Base-by-base conservation (phyloP, 2,113 vertebrate genomes). In the Oryzias melastigma region DNA sequence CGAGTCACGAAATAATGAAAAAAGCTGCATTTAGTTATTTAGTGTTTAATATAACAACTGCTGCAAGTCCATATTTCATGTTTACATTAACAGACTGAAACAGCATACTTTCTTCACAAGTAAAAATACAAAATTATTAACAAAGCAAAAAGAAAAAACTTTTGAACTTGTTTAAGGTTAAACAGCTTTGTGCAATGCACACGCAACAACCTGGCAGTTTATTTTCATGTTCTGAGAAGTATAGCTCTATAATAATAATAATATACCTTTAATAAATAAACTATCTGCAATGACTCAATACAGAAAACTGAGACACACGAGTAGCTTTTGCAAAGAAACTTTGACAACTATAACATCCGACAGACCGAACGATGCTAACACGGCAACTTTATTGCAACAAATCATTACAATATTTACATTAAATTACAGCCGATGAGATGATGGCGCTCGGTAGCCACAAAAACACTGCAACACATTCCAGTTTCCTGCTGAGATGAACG, bases 391-490 rank as follows among this genome's bases (percentile, higher is more conserved):
- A 79, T 67, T 68, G 59, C 73, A 35, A 56, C 55, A 46, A 77
- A 55, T 73, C 63, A 59, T 58, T 58, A 24, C 46, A 56, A 46
- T 82, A 83, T 88, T 73, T 80, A 85, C 83, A 90, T 43, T 59
- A 62, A 58, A 71, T 76, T 79, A 80, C 73, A 80, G 18, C 58
- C 48, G 47, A 84, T 79, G 63, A 63, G 47, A 66, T 62, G 68
- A 62, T 82, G 87, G 82, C 83, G 84, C 85, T 84, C 80, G 49
- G 75, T 53, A 68, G 44, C 50, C 62, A 84, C 68, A 78, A 65
- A 22, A 43, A 59, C 68, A 74, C 68, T 63, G 62, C 48, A 67
- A 73, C 62, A 68, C 56, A 49, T 14, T 55, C 44, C 27, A 52
- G 14, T 49, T 54, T 71, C 43, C 35, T 44, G 59, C 45, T 40